These are phyloP conservation scores for Cossypha polioptera DNA, from an alignment of 2,797 vertebrate genomes.

Conservation along the genomic window DNA sequence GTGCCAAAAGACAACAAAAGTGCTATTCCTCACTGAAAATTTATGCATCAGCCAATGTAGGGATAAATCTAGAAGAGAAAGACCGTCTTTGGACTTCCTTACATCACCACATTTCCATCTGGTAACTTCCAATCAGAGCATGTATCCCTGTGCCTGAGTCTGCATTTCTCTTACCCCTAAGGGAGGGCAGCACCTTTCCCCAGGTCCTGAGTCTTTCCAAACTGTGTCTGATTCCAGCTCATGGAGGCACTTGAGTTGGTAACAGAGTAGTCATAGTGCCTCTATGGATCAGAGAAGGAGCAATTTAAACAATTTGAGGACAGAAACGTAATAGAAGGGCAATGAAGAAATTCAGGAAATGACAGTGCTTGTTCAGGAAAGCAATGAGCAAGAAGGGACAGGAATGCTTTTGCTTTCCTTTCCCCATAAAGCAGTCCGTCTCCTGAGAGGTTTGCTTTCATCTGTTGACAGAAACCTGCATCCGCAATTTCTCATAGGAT, in stretches of 20 bases:
- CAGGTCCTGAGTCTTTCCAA: background rate
- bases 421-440: background rate
- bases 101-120: background rate
- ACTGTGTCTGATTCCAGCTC: background rate
- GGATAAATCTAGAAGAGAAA: background rate
- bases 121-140: background rate
- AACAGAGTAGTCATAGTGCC: background rate
- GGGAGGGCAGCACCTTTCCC: background rate
- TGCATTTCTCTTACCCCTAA: background rate
- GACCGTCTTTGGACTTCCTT: background rate
- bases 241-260: background rate
- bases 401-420: background rate
- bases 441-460: background rate
- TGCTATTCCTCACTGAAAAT: background rate
- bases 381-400: background rate
- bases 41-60: background rate
- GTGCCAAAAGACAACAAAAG: background rate
- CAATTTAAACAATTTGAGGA: background rate
- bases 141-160: fast-evolving
- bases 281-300: background rate
- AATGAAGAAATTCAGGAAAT: background rate
- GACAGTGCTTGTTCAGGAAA: background rate
- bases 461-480: background rate
- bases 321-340: background rate
- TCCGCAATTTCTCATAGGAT: background rate